Percentiles rank a stretch among this genome's conserved stretches.
These are phyloP conservation scores for Leontocebus nigricollis DNA, from an alignment of 2,797 vertebrate genomes.

Conservation along the genomic window DNA sequence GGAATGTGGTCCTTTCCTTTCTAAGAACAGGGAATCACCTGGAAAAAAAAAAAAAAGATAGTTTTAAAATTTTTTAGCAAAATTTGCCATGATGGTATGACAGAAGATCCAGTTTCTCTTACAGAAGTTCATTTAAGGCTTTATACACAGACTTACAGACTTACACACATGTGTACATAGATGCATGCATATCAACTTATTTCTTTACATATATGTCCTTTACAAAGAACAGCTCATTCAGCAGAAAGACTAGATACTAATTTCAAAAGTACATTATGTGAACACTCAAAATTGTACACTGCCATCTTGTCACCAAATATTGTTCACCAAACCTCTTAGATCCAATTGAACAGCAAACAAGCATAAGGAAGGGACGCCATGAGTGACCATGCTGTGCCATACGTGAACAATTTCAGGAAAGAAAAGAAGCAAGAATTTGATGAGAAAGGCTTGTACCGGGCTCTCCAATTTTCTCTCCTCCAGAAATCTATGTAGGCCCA, in stretches of 20 bases:
- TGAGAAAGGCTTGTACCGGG: too few relatives aligned
- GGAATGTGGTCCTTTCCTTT: neutral
- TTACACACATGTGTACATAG: neutral
- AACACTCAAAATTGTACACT: neutral
- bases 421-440: fast-evolving
- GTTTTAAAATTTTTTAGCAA: neutral
- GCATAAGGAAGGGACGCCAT: fast-evolving
- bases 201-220: neutral
- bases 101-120: neutral
- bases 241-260: neutral
- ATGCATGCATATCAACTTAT: neutral
- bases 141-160: neutral
- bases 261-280: neutral
- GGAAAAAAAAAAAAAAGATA: neutral
- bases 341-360: neutral
- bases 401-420: fast-evolving
- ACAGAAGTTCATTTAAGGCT: neutral
- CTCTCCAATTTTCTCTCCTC: neutral
- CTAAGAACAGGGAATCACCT: neutral
- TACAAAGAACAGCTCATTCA: neutral
- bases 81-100: neutral
- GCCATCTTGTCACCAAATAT: too few relatives aligned
- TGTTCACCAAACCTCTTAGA: neutral
- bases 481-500: neutral
- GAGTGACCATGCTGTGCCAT: fast-evolving